Evolutionary conservation across 1,140 invertebrate species (phyloP).

Genomic region (Hormaphis cornu): DNA sequence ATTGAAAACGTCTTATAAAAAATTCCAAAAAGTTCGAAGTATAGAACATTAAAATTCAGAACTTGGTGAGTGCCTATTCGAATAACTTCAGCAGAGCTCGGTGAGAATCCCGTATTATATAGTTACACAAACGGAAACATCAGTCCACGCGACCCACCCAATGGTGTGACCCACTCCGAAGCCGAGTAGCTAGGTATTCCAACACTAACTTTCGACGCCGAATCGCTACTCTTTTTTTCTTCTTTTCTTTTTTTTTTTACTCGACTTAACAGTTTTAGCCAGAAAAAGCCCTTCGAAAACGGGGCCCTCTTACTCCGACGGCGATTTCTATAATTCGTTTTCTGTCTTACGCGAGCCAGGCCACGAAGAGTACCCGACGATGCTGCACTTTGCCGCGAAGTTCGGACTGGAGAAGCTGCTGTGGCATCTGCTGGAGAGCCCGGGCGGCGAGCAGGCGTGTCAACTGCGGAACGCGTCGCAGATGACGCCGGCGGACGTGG

Average conservation of each 20-base stretch:
- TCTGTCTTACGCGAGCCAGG: conserved; percentile 42
- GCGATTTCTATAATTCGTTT: not conserved
- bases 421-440: conserved; percentile 71
- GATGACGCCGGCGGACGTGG: conserved; percentile 66
- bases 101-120: no score
- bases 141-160: no score
- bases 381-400: conserved; percentile 77
- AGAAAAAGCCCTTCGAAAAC: not conserved
- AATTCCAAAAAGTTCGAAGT: no score
- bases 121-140: no score
- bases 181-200: no score
- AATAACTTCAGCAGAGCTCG: no score
- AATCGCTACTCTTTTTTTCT: not conserved
- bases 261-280: no score
- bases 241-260: no score
- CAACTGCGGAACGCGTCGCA: conserved; percentile 69
- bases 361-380: conserved; percentile 72
- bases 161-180: no score
- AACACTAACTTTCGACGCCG: not conserved
- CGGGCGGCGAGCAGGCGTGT: conserved; percentile 66
- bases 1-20: no score
- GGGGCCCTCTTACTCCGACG: not conserved
- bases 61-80: no score
- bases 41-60: no score
- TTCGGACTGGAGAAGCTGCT: conserved; percentile 74